A percentile compares a stretch with the other conserved stretches of the same genome.
These are phyloP conservation scores for Bombycilla garrulus DNA, from an alignment of 2,113 vertebrate species.

Conservation along the genomic window DNA sequence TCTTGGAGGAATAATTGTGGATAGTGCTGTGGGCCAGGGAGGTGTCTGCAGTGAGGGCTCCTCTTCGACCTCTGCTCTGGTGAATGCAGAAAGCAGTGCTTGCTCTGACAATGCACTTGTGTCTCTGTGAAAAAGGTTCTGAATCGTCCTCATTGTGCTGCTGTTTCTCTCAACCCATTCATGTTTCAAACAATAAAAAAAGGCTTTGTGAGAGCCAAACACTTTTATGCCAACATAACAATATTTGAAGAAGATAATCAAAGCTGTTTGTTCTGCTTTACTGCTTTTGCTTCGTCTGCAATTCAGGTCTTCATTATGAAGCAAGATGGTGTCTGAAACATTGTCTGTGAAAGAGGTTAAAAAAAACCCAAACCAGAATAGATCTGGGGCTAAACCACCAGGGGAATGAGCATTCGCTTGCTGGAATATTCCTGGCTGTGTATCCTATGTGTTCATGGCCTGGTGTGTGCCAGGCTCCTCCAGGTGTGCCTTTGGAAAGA, in stretches of 20 bases:
- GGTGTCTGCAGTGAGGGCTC: neutral
- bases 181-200: neutral
- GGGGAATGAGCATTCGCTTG: neutral
- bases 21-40: neutral
- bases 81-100: neutral
- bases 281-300: constrained; percentile 23
- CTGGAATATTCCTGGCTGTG: neutral
- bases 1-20: neutral
- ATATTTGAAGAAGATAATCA: constrained; percentile 56
- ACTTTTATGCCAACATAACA: neutral
- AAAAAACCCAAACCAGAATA: neutral
- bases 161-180: neutral
- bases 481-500: neutral
- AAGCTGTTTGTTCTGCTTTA: constrained; percentile 57
- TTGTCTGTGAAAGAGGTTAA: neutral
- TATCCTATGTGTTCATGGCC: neutral
- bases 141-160: constrained; percentile 23
- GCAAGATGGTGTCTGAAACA: constrained; percentile 10
- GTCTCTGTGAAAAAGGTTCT: neutral
- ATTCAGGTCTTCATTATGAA: constrained; percentile 32
- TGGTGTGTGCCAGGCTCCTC: neutral
- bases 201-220: constrained; percentile 7
- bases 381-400: neutral
- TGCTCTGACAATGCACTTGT: neutral
- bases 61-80: neutral